These are phyloP conservation scores for Thyatira batis DNA, from an alignment of 2,888 invertebrate genomes.

Conservation along the genomic window DNA sequence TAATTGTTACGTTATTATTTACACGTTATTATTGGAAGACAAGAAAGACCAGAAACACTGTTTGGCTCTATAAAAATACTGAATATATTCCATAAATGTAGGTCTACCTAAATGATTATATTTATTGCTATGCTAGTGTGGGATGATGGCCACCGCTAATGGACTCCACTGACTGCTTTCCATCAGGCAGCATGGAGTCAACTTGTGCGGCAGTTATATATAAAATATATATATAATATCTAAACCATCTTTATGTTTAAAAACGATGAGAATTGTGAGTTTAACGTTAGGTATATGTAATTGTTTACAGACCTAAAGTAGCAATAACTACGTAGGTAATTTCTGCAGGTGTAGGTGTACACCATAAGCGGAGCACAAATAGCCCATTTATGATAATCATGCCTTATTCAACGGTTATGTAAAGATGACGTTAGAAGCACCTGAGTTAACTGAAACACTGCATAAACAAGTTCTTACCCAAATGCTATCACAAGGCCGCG, in stretches of 20 bases:
- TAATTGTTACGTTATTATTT: no score
- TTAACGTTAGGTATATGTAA: neutral
- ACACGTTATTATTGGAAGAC: no score
- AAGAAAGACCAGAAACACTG: no score
- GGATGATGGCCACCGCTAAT: no score
- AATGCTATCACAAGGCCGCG: conserved; percentile 44
- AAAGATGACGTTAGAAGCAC: neutral
- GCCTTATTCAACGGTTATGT: neutral
- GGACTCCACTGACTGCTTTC: no score
- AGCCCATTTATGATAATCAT: neutral
- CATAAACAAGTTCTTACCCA: conserved; percentile 15
- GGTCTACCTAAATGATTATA: no score
- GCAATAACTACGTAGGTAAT: neutral
- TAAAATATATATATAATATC: neutral
- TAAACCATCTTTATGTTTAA: neutral
- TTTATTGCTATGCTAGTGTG: no score
- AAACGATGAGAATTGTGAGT: neutral
- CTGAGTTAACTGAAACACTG: conserved; percentile 1
- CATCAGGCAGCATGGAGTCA: no score
- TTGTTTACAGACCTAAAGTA: neutral
- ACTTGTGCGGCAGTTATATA: no score
- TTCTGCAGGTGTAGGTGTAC: neutral
- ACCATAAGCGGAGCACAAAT: neutral
- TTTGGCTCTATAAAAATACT: no score
- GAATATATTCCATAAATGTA: no score